phyloP scores from a whole-genome alignment of 2,797 vertebrate species.

The Anas acuta region DNA sequence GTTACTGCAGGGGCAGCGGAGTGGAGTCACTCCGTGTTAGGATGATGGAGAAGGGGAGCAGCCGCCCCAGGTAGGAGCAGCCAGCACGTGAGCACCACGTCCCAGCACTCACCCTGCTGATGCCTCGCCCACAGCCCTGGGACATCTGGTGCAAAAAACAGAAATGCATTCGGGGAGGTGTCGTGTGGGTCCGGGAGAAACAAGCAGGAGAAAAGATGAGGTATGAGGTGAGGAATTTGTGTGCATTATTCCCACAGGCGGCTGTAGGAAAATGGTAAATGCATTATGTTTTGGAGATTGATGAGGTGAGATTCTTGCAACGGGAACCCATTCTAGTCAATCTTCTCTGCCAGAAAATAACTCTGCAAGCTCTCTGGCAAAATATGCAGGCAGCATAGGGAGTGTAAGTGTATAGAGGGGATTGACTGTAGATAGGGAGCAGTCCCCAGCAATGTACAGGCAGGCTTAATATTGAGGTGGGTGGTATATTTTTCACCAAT shows the following conservation, averaged over 20 bases:
- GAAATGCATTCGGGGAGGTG: accelerated
- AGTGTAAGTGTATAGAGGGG: background rate
- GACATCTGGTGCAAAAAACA: background rate
- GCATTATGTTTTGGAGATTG: background rate
- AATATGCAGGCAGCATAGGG: background rate
- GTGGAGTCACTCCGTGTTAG: background rate
- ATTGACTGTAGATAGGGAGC: background rate
- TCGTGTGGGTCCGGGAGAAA: background rate
- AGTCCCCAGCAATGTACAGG: background rate
- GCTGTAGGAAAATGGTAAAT: background rate
- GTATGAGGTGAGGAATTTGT: background rate
- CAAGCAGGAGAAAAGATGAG: background rate
- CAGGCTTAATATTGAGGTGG: background rate
- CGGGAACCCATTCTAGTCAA: background rate
- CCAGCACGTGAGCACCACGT: accelerated
- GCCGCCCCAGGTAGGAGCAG: background rate
- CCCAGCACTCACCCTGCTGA: accelerated
- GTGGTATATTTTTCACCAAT: background rate
- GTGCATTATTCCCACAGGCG: background rate
- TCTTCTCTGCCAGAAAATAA: background rate
- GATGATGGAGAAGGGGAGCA: background rate
- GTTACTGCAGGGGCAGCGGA: background rate
- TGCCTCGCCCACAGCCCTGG: background rate
- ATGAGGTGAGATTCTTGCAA: background rate
- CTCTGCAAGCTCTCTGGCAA: background rate